phyloP scores from a whole-genome alignment of 2,888 invertebrate genomes.

The Tuberolachnus salignus region DNA sequence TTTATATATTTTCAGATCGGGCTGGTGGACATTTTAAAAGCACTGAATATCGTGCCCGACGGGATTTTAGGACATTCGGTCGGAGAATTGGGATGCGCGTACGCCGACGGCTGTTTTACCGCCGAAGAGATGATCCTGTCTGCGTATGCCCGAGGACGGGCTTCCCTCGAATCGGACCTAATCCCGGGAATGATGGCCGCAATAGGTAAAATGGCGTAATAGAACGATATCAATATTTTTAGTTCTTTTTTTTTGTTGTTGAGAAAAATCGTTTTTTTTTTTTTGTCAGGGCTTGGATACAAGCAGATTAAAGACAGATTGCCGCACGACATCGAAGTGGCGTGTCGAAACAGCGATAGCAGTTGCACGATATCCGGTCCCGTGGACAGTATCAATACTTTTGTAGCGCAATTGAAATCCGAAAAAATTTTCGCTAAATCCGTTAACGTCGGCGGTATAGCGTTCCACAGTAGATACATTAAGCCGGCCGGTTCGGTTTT shows the following conservation, averaged over 20 bases:
- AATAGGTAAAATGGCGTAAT: constrained; percentile 64
- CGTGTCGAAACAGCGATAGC: constrained; percentile 80
- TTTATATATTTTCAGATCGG: constrained; percentile 67
- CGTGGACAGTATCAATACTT: constrained; percentile 68
- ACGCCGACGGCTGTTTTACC: constrained; percentile 70
- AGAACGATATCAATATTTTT: too few relatives aligned
- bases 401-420: constrained; percentile 70
- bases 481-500: constrained; percentile 73
- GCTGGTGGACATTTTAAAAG: constrained; percentile 69
- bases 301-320: constrained; percentile 60
- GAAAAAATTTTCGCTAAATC: constrained; percentile 81
- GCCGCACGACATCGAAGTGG: constrained; percentile 72
- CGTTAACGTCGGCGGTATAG: constrained; percentile 85
- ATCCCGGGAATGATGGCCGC: constrained; percentile 66
- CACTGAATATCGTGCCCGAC: constrained; percentile 71
- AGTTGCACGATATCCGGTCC: constrained; percentile 83
- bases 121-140: constrained; percentile 69
- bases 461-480: constrained; percentile 88
- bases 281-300: constrained; percentile 59
- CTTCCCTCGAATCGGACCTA: constrained; percentile 63
- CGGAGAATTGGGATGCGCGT: constrained; percentile 71
- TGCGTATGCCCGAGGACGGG: constrained; percentile 68
- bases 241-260: not conserved
- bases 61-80: constrained; percentile 75
- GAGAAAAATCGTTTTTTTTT: not conserved